Base-by-base conservation (phyloP, 2,888 invertebrate genomes). In the Prenolepis imparis region DNA sequence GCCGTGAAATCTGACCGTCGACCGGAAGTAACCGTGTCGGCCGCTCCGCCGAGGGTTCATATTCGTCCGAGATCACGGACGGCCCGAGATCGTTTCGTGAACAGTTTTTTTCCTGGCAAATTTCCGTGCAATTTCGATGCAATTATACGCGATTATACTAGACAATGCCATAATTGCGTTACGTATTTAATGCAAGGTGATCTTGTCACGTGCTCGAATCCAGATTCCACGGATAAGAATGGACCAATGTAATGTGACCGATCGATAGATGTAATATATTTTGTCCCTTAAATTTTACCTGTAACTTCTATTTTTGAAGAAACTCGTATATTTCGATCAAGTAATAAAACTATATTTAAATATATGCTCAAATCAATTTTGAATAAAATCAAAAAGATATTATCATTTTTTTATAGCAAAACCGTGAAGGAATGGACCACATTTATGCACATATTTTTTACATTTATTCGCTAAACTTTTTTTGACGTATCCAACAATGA, bases 1-100 rank as follows among this genome's bases (percentile, higher is more conserved):
- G 89, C 92, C 91, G 90, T 93, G 88, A 92, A 92, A 90, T 90
- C 85, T 90, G 85, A 83, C 84, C 85, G 86, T 88, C 84, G 73
- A 74, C 74, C 86, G 88, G 87, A 91, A 92, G 85, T 90, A 86
- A 89, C 85, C 83, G 72, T 61, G 64, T 59, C 72, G 82, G 61
- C 39, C 84, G 15, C 21, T 72, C 63, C 66, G 68, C 44, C 67
- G 68, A 21, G 32, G 1, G 59, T 80, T 59, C 67, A 66, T 75
- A 75, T 48, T 63, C 85, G 32, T 24, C 48, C 59, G 61, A 61
- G 66, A 78, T 63, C 68, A 44, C 41, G 11, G 24, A 66, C n/a
- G 11, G 0, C 39, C 39, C 39, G 28, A 41, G 55, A 32, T 36
- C 36, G 32, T 44, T 48, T n/a, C 24, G 0, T 8, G n/a, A 55